Percentiles rank a stretch among this genome's conserved stretches.
These are phyloP conservation scores for Drosophila algonquin DNA, from an alignment of 2,888 invertebrate species.

Conservation along the genomic window DNA sequence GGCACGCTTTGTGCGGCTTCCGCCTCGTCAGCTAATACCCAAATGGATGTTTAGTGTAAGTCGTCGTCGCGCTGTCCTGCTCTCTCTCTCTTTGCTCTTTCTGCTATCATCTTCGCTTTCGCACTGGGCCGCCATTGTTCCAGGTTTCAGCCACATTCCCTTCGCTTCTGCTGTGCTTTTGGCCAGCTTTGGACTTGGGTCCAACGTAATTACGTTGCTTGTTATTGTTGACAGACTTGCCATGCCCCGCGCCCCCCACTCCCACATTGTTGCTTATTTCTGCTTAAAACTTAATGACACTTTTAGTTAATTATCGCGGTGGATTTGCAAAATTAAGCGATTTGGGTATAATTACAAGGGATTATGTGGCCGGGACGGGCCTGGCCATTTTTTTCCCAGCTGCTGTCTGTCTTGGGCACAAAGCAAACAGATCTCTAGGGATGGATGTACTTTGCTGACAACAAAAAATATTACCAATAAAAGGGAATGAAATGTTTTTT, in stretches of 20 bases:
- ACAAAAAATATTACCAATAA: neutral
- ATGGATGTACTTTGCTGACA: neutral
- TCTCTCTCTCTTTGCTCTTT: constrained; percentile 6
- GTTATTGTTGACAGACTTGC: constrained; percentile 70
- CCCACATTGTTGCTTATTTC: constrained; percentile 62
- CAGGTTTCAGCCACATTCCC: constrained; percentile 29
- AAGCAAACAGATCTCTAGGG: neutral
- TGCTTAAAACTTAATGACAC: constrained; percentile 79
- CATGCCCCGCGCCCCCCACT: constrained; percentile 20
- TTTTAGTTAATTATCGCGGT: constrained; percentile 78
- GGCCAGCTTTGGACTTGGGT: constrained; percentile 48
- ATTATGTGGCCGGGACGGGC: constrained; percentile 55
- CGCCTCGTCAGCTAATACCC: constrained; percentile 75
- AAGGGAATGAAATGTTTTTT: too few relatives aligned
- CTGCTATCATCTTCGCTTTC: constrained; percentile 46
- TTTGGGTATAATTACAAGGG: constrained; percentile 73
- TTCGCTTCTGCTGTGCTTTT: constrained; percentile 32
- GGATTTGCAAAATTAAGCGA: constrained; percentile 80
- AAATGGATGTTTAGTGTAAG: constrained; percentile 80
- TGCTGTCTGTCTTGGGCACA: constrained; percentile 1
- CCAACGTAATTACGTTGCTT: constrained; percentile 70
- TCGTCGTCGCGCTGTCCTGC: constrained; percentile 41
- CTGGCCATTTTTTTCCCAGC: constrained; percentile 3
- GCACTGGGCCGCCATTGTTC: constrained; percentile 32
- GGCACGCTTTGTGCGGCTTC: constrained; percentile 74